phyloP scores from a whole-genome alignment of 2,113 vertebrate species.

The Microcebus tavaratra region DNA sequence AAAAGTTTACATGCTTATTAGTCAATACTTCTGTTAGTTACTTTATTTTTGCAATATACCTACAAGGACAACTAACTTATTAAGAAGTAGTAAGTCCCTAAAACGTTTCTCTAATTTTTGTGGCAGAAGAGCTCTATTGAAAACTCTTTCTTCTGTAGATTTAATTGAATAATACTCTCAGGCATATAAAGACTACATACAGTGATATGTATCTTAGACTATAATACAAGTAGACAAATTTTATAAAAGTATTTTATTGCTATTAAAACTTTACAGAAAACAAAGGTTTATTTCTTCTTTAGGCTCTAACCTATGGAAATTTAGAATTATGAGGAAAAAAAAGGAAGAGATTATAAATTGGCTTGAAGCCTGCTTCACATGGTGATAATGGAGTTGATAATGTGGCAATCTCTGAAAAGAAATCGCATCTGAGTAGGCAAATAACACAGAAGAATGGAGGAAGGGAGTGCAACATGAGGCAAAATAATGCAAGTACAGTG shows the following conservation, averaged over 20 bases:
- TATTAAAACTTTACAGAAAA: conserved; percentile 23
- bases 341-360: not conserved
- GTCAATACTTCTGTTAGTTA: not conserved
- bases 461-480: not conserved
- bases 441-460: not conserved
- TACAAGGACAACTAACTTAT: not conserved
- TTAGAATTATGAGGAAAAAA: not conserved
- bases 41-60: not conserved
- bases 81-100: not conserved
- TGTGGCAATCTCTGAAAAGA: not conserved
- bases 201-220: not conserved
- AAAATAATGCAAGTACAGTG: not conserved
- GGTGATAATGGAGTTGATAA: not conserved
- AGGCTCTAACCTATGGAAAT: not conserved
- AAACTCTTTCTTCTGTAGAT: not conserved
- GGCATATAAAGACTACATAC: not conserved
- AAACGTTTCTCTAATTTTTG: not conserved
- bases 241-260: not conserved
- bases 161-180: conserved; percentile 1
- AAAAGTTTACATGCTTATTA: not conserved
- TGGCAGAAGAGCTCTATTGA: not conserved
- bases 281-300: not conserved
- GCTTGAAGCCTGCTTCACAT: not conserved
- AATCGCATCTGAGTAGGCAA: not conserved
- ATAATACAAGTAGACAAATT: not conserved